Percentiles rank a stretch among this genome's conserved stretches.
Conservation (phyloP, 2,888 invertebrate species). For the Dioctria rufipes region DNA sequence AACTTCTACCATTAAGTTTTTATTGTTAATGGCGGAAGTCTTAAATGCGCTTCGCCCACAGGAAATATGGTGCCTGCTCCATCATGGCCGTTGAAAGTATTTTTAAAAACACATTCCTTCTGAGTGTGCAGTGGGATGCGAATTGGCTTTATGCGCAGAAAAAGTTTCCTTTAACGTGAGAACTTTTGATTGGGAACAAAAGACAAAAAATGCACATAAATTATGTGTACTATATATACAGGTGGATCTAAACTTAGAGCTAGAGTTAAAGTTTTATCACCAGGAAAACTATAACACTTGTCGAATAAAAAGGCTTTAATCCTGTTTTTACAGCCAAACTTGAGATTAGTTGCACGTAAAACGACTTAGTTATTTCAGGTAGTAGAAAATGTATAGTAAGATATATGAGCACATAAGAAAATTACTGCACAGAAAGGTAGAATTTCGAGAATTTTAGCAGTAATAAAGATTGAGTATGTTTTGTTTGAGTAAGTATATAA, state of each 20-base stretch:
- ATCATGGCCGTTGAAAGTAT: slow-evolving; percentile 2
- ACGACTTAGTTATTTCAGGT: background rate
- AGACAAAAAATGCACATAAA: slow-evolving; percentile 1
- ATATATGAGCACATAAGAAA: no score
- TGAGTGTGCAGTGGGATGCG: slow-evolving; percentile 2
- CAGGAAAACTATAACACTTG: background rate
- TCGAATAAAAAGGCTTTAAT: slow-evolving; percentile 1
- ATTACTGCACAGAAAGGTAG: no score
- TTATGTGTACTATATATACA: background rate
- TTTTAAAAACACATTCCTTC: slow-evolving; percentile 44
- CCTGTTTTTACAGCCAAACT: background rate
- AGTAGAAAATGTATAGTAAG: no score
- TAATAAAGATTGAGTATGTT: background rate
- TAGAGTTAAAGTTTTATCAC: background rate
- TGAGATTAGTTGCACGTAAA: slow-evolving; percentile 2
- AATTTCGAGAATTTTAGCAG: background rate
- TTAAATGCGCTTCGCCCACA: slow-evolving; percentile 29
- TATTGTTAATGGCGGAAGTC: slow-evolving; percentile 38
- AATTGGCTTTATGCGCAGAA: background rate
- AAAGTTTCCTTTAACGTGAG: background rate
- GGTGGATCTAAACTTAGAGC: background rate
- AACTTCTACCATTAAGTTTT: slow-evolving; percentile 48
- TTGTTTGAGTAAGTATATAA: background rate
- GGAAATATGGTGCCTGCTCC: slow-evolving; percentile 27
- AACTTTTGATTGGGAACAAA: background rate